A percentile compares a stretch with the other conserved stretches of the same genome.
phyloP scores from a whole-genome alignment of 2,113 vertebrate species.

The Semnopithecus entellus region DNA sequence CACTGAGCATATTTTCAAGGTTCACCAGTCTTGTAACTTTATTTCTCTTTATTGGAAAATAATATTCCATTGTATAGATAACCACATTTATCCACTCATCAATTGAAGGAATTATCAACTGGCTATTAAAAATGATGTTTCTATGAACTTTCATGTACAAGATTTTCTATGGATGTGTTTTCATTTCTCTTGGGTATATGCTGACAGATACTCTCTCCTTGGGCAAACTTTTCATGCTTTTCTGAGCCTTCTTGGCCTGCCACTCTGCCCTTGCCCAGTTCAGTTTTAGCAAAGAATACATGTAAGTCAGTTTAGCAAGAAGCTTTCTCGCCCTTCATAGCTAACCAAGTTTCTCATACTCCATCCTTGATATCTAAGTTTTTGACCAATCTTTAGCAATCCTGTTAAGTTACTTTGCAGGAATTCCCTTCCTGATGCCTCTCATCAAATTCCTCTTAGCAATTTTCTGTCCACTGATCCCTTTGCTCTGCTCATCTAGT shows the following conservation, averaged over 20 bases:
- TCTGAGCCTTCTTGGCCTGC: background rate
- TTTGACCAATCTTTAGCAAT: background rate
- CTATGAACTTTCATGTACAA: background rate
- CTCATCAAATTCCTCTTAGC: background rate
- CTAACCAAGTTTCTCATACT: background rate
- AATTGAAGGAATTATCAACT: background rate
- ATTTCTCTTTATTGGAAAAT: background rate
- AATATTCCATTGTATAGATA: background rate
- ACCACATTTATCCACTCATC: background rate
- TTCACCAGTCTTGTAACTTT: background rate
- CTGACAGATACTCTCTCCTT: background rate
- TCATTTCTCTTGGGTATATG: background rate
- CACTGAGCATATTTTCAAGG: background rate
- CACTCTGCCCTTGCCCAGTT: background rate
- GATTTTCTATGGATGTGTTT: background rate
- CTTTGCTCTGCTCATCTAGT: background rate
- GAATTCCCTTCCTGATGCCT: background rate
- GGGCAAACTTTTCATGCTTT: background rate
- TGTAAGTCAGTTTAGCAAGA: background rate
- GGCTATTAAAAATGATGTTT: background rate
- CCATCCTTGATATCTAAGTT: no score
- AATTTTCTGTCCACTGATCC: background rate
- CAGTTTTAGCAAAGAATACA: background rate
- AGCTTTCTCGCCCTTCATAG: background rate
- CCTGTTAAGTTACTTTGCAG: background rate